Conservation (phyloP, 2,113 vertebrate genomes). For the Malurus melanocephalus region DNA sequence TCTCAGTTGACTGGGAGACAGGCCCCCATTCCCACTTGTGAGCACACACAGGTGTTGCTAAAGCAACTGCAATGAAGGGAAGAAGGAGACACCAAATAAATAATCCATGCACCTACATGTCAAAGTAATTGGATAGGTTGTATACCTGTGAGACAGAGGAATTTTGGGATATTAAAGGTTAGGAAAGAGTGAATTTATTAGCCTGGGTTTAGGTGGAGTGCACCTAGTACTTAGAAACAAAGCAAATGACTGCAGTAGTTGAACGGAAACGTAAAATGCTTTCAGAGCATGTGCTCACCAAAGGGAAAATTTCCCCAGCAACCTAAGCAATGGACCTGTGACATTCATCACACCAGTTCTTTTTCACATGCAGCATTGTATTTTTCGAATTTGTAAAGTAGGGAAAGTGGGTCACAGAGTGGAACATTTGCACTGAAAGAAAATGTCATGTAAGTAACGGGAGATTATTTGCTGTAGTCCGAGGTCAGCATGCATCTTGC, state of each 20-base stretch:
- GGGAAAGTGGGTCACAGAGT: constrained; percentile 12
- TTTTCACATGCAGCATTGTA: neutral
- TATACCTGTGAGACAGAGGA: neutral
- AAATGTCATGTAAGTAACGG: constrained; percentile 14
- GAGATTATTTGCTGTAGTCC: neutral
- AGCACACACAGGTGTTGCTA: neutral
- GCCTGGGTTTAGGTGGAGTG: neutral
- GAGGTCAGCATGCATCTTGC: constrained; percentile 4
- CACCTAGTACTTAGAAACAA: neutral
- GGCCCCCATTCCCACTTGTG: neutral
- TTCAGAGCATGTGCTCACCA: constrained; percentile 36
- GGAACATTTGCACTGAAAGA: constrained; percentile 15
- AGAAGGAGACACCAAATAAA: neutral
- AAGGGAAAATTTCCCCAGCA: constrained; percentile 35
- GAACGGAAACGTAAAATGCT: constrained; percentile 37
- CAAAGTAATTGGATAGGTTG: neutral
- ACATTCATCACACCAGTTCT: constrained; percentile 8
- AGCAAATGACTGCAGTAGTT: constrained; percentile 3
- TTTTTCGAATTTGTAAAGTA: constrained; percentile 18
- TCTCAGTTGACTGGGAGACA: neutral
- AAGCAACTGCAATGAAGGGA: neutral
- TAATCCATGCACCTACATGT: neutral
- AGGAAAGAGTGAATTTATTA: neutral
- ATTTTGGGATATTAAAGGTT: neutral
- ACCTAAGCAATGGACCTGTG: constrained; percentile 5